Conservation (phyloP, 2,797 vertebrate genomes). For the Etheostoma nigrum region DNA sequence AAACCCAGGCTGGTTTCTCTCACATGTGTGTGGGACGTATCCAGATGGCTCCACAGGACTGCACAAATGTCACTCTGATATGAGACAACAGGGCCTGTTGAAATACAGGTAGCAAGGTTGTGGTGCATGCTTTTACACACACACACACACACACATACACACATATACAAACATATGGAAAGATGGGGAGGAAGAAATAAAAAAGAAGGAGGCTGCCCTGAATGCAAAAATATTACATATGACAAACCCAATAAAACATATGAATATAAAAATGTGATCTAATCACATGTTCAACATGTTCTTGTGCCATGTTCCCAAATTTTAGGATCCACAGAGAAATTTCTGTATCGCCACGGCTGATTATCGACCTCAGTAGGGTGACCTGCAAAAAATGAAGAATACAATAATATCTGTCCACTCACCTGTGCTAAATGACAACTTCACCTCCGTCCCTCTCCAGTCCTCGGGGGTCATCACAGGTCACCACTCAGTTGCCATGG, state of each 20-base stretch:
- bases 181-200: neutral
- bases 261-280: neutral
- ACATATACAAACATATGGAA: neutral
- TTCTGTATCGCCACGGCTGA: neutral
- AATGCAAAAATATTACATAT: neutral
- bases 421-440: conserved; percentile 47
- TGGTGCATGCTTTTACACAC: conserved; percentile 28
- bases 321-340: neutral
- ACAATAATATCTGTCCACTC: conserved; percentile 21
- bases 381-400: conserved; percentile 24
- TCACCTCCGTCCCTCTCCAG: conserved; percentile 46
- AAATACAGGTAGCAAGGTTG: conserved; percentile 74
- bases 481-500: conserved; percentile 75
- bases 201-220: neutral
- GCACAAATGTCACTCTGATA: conserved; percentile 89
- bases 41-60: conserved; percentile 87
- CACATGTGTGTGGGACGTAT: conserved; percentile 88
- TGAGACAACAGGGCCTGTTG: conserved; percentile 77
- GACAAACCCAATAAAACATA: conserved; percentile 2
- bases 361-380: conserved; percentile 12
- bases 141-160: neutral
- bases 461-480: conserved; percentile 61
- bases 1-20: conserved; percentile 84
- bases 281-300: neutral
- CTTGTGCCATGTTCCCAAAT: neutral